phyloP scores from a whole-genome alignment of 2,113 vertebrate genomes.

The Nettapus auritus region DNA sequence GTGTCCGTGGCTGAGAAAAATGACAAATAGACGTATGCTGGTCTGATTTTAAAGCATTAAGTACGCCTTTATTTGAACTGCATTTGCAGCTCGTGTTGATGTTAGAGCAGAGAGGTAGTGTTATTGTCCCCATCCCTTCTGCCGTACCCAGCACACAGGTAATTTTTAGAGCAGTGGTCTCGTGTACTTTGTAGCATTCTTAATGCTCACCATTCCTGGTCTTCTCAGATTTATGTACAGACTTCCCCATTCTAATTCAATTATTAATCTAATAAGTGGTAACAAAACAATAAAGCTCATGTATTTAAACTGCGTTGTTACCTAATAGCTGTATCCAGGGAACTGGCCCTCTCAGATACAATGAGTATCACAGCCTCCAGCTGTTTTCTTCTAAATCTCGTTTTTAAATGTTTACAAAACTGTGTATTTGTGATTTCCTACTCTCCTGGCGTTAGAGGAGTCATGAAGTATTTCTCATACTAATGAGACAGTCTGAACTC shows the following conservation, averaged over 20 bases:
- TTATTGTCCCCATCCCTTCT: neutral
- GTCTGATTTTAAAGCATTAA: neutral
- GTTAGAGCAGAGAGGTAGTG: neutral
- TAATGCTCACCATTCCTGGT: neutral
- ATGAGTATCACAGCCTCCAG: neutral
- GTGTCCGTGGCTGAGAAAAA: neutral
- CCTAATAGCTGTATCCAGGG: neutral
- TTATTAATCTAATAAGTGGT: conserved; percentile 26
- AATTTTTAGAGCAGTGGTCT: neutral
- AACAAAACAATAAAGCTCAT: neutral
- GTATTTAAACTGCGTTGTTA: neutral
- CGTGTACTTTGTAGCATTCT: neutral
- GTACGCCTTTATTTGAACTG: neutral
- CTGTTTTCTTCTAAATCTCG: neutral
- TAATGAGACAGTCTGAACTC: conserved; percentile 40
- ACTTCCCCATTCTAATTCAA: neutral
- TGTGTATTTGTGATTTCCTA: neutral
- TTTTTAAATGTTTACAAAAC: neutral
- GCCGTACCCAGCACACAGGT: rapidly evolving
- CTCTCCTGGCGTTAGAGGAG: neutral
- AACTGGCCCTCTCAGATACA: neutral
- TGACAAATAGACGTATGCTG: neutral
- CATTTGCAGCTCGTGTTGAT: neutral
- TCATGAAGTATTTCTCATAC: neutral
- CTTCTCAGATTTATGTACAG: neutral